Base-by-base conservation (phyloP, 2,797 vertebrate genomes). In the Pseudomugil gertrudae region DNA sequence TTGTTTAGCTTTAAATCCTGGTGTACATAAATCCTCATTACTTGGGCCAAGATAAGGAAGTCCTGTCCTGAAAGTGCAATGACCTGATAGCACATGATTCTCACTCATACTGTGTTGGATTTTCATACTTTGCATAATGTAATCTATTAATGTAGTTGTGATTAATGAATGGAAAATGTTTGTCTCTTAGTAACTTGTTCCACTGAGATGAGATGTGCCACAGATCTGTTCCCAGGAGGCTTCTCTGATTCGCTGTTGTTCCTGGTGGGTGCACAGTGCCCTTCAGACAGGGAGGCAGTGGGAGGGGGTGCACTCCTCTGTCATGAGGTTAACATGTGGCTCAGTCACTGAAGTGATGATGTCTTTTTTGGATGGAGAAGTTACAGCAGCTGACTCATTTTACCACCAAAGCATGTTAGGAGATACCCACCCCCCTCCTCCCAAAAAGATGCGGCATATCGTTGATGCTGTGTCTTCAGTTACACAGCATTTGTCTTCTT, bases 241-340 rank as follows among this genome's bases (percentile, higher is more conserved):
- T 57, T 60, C 48, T 81, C 57, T 90, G 81, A 85, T 79, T 90
- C 84, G 84, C 32, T 30, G 53, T 52, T 69, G 71, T 81, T 84
- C 69, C 81, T 63, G 84, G 82, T 81, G 76, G 70, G 81, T 72
- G 76, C 75, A 64, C 66, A 50, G 19, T 52, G 64, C 78, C 60
- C 66, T 72, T 87, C 75, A 74, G 74, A 56, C 11, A 26, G 15
- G 68, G 78, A 73, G 70, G 47, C 43, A 43, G 79, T 76, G 76
- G 85, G 80, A 76, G 77, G 30, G 59, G 45, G 64, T 66, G 75
- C 71, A 72, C 58, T 76, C 72, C 69, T 23, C 85, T 84, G 88
- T 92, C 91, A 91, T 92, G 83, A 86, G 92, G 84, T 73, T 54
- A 69, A 81, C 90, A 90, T 88, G 89, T 94, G 93, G 83, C 79